phyloP scores from a whole-genome alignment of 2,888 invertebrate species.

The Chamaedrilus cognettii region DNA sequence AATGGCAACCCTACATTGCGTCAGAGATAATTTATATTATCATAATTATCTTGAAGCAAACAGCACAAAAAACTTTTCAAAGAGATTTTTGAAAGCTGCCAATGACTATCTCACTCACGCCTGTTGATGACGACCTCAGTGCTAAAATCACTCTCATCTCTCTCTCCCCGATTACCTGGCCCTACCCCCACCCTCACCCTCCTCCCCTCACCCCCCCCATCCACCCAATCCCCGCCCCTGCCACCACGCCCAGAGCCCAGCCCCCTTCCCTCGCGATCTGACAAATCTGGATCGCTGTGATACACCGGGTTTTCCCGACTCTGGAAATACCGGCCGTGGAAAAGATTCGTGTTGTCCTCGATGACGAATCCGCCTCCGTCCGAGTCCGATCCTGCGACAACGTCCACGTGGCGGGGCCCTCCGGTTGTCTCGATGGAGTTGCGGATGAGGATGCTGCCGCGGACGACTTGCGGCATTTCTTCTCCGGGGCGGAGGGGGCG shows the following conservation, averaged over 20 bases:
- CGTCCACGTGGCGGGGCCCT: conserved; percentile 32
- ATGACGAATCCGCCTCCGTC: conserved; percentile 25
- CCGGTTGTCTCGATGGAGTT: conserved; percentile 38
- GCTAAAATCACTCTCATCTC: neutral
- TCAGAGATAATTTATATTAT: too few relatives aligned
- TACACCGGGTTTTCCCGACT: conserved; percentile 40
- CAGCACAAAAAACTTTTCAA: too few relatives aligned
- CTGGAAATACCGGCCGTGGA: conserved; percentile 35
- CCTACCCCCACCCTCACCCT: neutral
- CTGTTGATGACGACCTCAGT: neutral
- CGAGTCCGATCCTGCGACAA: conserved; percentile 30
- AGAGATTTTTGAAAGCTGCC: too few relatives aligned
- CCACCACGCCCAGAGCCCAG: neutral
- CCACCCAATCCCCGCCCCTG: neutral
- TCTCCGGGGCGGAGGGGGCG: too few relatives aligned
- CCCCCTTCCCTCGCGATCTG: conserved; percentile 7
- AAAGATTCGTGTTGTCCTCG: conserved; percentile 38
- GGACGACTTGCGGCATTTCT: conserved; percentile 35
- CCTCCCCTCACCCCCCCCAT: neutral
- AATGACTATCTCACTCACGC: neutral
- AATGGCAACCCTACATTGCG: too few relatives aligned
- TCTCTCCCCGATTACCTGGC: neutral
- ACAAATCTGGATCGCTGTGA: conserved; percentile 33
- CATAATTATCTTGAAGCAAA: too few relatives aligned
- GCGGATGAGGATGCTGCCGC: conserved; percentile 38